Evolutionary conservation across 2,888 invertebrate species (phyloP).

Genomic region (Microctonus brassicae): DNA sequence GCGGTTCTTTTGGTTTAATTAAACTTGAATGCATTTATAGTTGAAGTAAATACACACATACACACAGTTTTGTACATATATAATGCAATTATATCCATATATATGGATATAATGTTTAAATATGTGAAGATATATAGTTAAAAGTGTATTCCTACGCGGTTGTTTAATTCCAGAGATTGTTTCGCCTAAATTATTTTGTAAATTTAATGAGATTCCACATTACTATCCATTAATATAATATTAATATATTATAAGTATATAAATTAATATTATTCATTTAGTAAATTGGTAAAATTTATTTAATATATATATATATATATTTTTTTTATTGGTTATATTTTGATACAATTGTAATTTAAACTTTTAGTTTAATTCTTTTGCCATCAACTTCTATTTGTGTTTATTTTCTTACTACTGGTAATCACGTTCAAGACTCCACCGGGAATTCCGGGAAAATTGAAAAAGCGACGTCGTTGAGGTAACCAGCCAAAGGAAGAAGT

Average conservation of each 20-base stretch:
- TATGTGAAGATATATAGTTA: not conserved
- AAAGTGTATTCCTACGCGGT: not conserved
- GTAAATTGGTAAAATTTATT: too few relatives aligned
- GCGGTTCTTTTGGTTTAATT: conserved; percentile 53
- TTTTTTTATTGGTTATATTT: not conserved
- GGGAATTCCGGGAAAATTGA: conserved; percentile 31
- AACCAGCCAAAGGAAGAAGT: conserved; percentile 33
- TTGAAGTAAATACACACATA: too few relatives aligned
- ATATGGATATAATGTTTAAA: not conserved
- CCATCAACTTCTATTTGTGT: conserved; percentile 23
- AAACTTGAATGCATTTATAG: conserved; percentile 51
- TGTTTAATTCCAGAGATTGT: not conserved
- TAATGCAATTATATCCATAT: not conserved
- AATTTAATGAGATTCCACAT: not conserved
- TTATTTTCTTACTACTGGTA: conserved; percentile 21
- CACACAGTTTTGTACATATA: not conserved
- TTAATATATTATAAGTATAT: not conserved
- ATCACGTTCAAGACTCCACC: conserved; percentile 30
- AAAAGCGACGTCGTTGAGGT: conserved; percentile 29
- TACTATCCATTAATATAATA: not conserved
- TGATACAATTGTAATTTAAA: not conserved
- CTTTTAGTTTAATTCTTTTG: conserved; percentile 9
- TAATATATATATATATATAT: too few relatives aligned
- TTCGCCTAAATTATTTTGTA: not conserved
- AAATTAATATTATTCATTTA: not conserved